Evolutionary conservation across 2,113 vertebrate genomes (phyloP).

Genomic region (Upupa epops): DNA sequence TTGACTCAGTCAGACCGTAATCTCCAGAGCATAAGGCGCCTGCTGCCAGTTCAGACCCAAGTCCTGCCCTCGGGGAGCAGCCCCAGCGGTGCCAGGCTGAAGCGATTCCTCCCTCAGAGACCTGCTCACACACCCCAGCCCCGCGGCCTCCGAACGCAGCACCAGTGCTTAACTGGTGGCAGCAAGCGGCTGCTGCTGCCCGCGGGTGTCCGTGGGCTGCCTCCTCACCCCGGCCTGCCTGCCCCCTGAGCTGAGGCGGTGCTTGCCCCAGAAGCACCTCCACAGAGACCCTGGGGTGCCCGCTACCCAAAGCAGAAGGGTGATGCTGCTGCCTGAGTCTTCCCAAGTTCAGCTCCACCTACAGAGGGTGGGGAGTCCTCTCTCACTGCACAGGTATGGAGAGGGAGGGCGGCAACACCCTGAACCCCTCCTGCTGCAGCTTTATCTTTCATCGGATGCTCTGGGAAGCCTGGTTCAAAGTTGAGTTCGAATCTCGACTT

Average conservation of each 20-base stretch:
- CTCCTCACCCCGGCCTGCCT: accelerated
- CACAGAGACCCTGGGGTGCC: not conserved
- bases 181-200: accelerated
- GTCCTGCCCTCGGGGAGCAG: not conserved
- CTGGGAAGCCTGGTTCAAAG: not conserved
- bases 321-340: not conserved
- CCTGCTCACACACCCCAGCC: not conserved
- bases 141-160: accelerated
- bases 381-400: not conserved
- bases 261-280: not conserved
- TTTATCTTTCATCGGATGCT: not conserved
- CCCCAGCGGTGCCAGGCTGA: not conserved
- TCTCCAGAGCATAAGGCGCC: not conserved
- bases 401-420: not conserved
- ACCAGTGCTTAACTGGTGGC: not conserved
- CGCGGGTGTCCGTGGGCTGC: not conserved
- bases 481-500: no score
- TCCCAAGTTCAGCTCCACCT: not conserved
- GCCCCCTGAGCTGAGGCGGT: not conserved
- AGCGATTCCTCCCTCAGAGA: accelerated
- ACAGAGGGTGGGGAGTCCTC: not conserved
- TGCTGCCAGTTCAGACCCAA: not conserved
- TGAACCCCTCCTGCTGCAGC: not conserved
- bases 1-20: not conserved
- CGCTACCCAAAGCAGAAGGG: accelerated